Conservation (phyloP, 2,113 vertebrate genomes). For the Cynocephalus volans region DNA sequence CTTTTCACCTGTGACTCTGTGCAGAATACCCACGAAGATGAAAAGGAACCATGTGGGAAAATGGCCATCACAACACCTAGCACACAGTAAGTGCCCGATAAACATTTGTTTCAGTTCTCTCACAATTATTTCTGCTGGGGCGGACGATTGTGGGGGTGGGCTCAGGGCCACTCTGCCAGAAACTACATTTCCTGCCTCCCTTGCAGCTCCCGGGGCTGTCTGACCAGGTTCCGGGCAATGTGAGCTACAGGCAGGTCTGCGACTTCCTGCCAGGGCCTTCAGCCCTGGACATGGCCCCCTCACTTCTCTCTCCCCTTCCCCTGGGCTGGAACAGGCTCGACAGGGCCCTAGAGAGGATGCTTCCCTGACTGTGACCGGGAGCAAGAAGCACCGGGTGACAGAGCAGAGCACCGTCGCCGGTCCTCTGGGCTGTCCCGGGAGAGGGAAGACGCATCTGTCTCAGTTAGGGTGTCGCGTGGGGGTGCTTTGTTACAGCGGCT, state of each 20-base stretch:
- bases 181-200: not conserved
- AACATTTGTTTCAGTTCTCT: no score
- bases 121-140: not conserved
- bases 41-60: not conserved
- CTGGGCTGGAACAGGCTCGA: not conserved
- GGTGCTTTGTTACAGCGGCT: accelerated
- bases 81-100: not conserved
- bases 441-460: accelerated
- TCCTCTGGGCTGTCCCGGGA: not conserved
- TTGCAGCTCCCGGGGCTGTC: not conserved
- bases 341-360: not conserved
- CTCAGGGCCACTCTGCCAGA: not conserved
- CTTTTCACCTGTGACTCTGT: not conserved
- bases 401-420: not conserved
- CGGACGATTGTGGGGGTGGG: not conserved
- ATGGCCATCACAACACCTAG: not conserved
- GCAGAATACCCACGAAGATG: not conserved
- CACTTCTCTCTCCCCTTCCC: no score
- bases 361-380: not conserved
- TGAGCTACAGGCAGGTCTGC: not conserved
- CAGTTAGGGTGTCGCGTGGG: accelerated
- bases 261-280: not conserved
- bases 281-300: accelerated
- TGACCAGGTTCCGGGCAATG: not conserved
- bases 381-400: accelerated